Percentiles rank a stretch among this genome's conserved stretches.
Evolutionary conservation across 2,888 invertebrate species (phyloP).

Genomic region (Pseudanteris insignis): DNA sequence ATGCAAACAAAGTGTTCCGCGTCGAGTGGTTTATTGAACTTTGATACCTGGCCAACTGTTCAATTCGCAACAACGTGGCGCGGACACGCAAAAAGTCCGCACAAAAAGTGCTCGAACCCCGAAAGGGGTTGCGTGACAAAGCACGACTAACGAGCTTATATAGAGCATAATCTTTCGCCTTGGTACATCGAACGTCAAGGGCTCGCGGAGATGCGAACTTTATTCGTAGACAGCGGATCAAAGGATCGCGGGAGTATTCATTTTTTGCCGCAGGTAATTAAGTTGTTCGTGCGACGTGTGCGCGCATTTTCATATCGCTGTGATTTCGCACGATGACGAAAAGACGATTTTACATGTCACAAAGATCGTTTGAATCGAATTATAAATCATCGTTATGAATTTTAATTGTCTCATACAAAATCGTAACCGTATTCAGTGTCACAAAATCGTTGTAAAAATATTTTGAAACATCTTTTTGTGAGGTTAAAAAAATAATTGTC

Average conservation of each 20-base stretch:
- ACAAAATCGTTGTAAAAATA: no score
- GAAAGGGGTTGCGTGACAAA: slow-evolving; percentile 38
- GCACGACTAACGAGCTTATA: slow-evolving; percentile 34
- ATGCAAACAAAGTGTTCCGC: slow-evolving; percentile 12
- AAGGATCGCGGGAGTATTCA: slow-evolving; percentile 19
- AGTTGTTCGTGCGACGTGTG: slow-evolving; percentile 12
- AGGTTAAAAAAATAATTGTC: no score
- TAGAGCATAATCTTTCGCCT: slow-evolving; percentile 33
- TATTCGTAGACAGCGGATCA: slow-evolving; percentile 35
- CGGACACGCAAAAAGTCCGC: slow-evolving; percentile 22
- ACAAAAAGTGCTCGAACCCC: slow-evolving; percentile 31
- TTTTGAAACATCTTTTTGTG: no score
- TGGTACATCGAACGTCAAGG: slow-evolving; percentile 33
- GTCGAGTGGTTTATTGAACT: slow-evolving; percentile 35
- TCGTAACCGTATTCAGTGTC: no score
- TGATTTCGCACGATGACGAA: background rate
- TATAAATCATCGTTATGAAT: no score
- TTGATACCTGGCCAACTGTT: slow-evolving; percentile 39
- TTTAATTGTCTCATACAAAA: no score
- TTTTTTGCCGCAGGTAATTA: slow-evolving; percentile 24
- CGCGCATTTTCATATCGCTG: slow-evolving; percentile 1
- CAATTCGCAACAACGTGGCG: slow-evolving; percentile 3
- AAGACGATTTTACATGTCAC: no score
- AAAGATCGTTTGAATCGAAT: no score
- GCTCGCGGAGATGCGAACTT: slow-evolving; percentile 28